These are phyloP conservation scores for Coregonus ussuriensis DNA, from an alignment of 2,797 vertebrate genomes.

Conservation along the genomic window DNA sequence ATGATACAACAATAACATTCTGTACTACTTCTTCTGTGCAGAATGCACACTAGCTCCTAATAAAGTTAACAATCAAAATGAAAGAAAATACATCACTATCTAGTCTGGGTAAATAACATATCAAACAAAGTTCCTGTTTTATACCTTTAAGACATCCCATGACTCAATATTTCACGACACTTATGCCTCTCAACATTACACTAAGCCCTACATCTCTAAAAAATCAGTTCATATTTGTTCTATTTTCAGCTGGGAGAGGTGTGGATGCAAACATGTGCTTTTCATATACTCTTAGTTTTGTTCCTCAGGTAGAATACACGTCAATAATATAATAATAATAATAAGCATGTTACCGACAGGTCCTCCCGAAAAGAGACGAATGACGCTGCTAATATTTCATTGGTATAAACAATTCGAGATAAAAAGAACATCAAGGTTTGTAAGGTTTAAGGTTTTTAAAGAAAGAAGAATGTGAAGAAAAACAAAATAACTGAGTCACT, in stretches of 20 bases:
- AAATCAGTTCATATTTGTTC: too few species aligned
- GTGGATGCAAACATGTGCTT: conserved; percentile 61
- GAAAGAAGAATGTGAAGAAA: conserved; percentile 74
- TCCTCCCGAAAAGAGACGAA: conserved; percentile 36
- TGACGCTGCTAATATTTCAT: conserved; percentile 47
- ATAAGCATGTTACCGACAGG: conserved; percentile 23
- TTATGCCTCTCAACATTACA: conserved; percentile 24
- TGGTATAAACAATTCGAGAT: conserved; percentile 60
- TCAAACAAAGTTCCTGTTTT: conserved; percentile 25
- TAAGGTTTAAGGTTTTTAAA: conserved; percentile 66
- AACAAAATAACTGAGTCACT: conserved; percentile 76
- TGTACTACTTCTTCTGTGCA: conserved; percentile 17
- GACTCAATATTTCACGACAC: conserved; percentile 27
- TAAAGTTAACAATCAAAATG: too few species aligned
- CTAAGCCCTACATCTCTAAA: not conserved
- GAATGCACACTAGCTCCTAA: too few species aligned
- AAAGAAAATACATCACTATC: too few species aligned
- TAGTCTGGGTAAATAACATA: conserved; percentile 2
- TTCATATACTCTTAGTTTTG: conserved; percentile 45
- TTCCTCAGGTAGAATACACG: conserved; percentile 12
- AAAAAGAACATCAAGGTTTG: conserved; percentile 69
- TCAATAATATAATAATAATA: conserved; percentile 3
- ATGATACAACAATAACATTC: conserved; percentile 40
- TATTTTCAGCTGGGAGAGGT: conserved; percentile 14
- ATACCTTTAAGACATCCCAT: conserved; percentile 30